Base-by-base conservation (phyloP, 1,140 invertebrate genomes). In the Aleiodes sp. region DNA sequence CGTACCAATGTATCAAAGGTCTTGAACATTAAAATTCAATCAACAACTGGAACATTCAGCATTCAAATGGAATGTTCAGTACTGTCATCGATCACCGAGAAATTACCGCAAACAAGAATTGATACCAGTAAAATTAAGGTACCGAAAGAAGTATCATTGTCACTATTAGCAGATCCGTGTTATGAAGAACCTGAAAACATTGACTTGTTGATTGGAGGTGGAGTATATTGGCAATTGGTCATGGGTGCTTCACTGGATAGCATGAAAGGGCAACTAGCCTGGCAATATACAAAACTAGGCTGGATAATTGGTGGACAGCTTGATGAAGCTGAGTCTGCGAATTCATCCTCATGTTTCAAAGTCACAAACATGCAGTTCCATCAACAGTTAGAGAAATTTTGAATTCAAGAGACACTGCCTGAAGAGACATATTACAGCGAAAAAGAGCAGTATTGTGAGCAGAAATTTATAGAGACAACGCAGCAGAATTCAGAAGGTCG, bases 371-470 rank as follows among this genome's bases (percentile, higher is more conserved):
- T 37, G 1, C 14, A 37, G 52, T 35, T 70, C 7, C 37, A 66
- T 21, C 2, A 46, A 35, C 69, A 70, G 37, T 43, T 70, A 9
- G 52, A 70, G 41, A 61, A 37, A 52, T 70, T 70, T 39, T 70
- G 69, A 63, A 19, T 10, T 7, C 64, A 66, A 28, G 63, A 70
- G 39, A 33, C 56, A 2, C 12, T 65, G 16, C 69, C 61, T 16
- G 69, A 70, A 65, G 61, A 39, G 1, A 14, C 26, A 10, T 26
- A 46, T 35, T 43, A 43, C 14, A 65, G 66, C 0, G 52, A 67
- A 6, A 75, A 79, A 28, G 75, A 78, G 26, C 64, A 64, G 12
- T 28, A 37, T 62, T 78, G 76, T 62, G 76, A 80, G 65, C 21
- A 71, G 43, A 52, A 74, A 21, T 79, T 75, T 66, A 24, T 43